phyloP scores from a whole-genome alignment of 1,140 invertebrate genomes.

The Drosophila rhopaloa region DNA sequence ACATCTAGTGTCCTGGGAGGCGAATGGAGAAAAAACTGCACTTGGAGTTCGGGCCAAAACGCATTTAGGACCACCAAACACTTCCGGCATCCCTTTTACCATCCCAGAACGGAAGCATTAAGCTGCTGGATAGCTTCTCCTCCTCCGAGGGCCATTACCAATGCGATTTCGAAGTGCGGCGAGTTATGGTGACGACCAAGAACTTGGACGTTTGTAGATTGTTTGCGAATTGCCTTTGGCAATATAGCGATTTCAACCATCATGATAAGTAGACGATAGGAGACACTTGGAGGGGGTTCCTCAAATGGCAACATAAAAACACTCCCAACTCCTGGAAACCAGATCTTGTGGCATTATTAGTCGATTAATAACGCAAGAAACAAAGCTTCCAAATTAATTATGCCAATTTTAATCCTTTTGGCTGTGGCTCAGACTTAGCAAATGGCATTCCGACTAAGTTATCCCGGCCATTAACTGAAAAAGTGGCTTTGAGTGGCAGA shows the following conservation, averaged over 20 bases:
- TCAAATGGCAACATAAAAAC: slow-evolving; percentile 12
- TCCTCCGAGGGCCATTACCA: slow-evolving; percentile 15
- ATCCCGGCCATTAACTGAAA: slow-evolving; percentile 63
- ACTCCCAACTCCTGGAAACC: not conserved
- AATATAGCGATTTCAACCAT: slow-evolving; percentile 10
- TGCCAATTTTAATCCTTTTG: slow-evolving; percentile 73
- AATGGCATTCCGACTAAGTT: slow-evolving; percentile 64
- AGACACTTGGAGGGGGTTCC: not conserved
- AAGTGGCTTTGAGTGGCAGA: slow-evolving; percentile 33
- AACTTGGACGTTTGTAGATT: slow-evolving; percentile 15
- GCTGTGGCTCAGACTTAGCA: slow-evolving; percentile 51
- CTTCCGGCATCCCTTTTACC: slow-evolving; percentile 45
- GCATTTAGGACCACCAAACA: slow-evolving; percentile 69
- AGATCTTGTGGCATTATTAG: slow-evolving; percentile 25
- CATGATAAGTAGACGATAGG: slow-evolving; percentile 18
- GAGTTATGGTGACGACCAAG: slow-evolving; percentile 30
- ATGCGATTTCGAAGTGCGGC: slow-evolving; percentile 20
- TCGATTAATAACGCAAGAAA: slow-evolving; percentile 60
- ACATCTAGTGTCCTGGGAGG: slow-evolving; percentile 28
- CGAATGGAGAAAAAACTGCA: slow-evolving; percentile 10
- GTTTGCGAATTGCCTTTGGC: slow-evolving; percentile 14
- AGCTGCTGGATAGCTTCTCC: slow-evolving; percentile 29
- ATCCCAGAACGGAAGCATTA: slow-evolving; percentile 64
- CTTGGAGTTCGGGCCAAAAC: slow-evolving; percentile 53
- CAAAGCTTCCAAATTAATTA: slow-evolving; percentile 66